Evolutionary conservation across 2,797 vertebrate species (phyloP).

Genomic region (Loriculus beryllinus): DNA sequence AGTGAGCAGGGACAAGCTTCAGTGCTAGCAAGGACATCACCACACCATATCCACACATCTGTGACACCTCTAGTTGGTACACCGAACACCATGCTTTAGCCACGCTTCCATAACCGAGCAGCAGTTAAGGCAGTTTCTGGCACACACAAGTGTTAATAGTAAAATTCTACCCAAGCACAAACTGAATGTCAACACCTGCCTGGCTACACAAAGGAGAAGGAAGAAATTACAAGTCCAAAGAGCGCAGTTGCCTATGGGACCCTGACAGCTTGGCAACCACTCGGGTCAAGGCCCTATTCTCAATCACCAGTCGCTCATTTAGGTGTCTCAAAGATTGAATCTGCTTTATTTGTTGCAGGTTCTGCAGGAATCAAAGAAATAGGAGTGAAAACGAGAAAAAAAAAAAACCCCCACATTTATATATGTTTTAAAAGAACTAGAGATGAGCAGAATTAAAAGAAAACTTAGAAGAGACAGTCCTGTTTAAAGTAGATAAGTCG

Average conservation of each 20-base stretch:
- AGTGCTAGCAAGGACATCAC: neutral
- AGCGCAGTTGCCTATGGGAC: constrained; percentile 87
- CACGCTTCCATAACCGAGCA: constrained; percentile 75
- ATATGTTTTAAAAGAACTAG: constrained; percentile 38
- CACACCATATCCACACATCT: neutral
- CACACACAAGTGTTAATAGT: constrained; percentile 70
- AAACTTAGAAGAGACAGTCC: constrained; percentile 30
- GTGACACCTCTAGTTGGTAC: constrained; percentile 15
- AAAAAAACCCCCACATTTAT: neutral
- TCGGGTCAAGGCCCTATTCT: constrained; percentile 96
- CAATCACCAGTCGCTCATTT: constrained; percentile 94
- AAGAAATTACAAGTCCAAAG: constrained; percentile 85
- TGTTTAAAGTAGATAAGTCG: neutral
- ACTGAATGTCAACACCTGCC: constrained; percentile 86
- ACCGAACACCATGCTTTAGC: constrained; percentile 69
- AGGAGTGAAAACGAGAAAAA: constrained; percentile 58
- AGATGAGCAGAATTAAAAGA: constrained; percentile 21
- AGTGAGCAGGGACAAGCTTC: neutral
- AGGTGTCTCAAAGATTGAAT: constrained; percentile 92
- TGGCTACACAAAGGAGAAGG: constrained; percentile 87
- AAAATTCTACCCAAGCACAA: constrained; percentile 76
- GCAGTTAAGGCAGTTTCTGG: constrained; percentile 60
- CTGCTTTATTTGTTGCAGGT: constrained; percentile 95
- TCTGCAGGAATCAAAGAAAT: constrained; percentile 86
- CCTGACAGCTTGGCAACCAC: constrained; percentile 93